These are phyloP conservation scores for Tyrophagus putrescentiae DNA, from an alignment of 1,140 invertebrate species.

Conservation along the genomic window DNA sequence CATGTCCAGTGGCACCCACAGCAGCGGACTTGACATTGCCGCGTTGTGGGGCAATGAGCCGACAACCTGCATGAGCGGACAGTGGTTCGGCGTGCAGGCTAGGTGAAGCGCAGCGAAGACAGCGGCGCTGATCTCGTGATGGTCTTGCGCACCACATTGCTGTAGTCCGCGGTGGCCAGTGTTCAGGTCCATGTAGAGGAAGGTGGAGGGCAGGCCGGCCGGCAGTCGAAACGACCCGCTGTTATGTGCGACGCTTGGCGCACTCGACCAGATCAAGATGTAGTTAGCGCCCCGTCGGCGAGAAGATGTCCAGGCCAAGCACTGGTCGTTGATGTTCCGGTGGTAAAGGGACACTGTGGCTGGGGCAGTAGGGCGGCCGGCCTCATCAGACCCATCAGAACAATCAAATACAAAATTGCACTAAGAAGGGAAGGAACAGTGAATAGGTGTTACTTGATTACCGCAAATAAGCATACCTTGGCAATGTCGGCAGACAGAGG, in stretches of 20 bases:
- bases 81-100: not conserved
- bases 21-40: not conserved
- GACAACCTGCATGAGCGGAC: not conserved
- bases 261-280: not conserved
- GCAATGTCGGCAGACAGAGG: constrained; percentile 17
- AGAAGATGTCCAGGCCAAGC: constrained; percentile 1
- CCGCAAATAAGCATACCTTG: no score
- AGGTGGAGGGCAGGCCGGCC: not conserved
- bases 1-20: not conserved
- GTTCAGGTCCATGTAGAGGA: not conserved
- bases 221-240: not conserved
- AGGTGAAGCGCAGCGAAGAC: not conserved
- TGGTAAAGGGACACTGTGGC: not conserved
- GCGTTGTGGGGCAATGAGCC: not conserved
- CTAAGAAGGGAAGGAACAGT: constrained; percentile 64
- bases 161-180: not conserved
- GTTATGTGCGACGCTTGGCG: not conserved
- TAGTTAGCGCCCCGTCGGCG: not conserved
- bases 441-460: no score
- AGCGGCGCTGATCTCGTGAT: not conserved
- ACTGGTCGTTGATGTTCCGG: not conserved
- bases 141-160: not conserved
- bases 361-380: constrained; percentile 32
- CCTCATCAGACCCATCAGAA: constrained; percentile 66
- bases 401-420: constrained; percentile 81